A percentile compares a stretch with the other conserved stretches of the same genome.
These are phyloP conservation scores for Schizopygopsis pylzovi DNA, from an alignment of 2,797 vertebrate species.

Conservation along the genomic window DNA sequence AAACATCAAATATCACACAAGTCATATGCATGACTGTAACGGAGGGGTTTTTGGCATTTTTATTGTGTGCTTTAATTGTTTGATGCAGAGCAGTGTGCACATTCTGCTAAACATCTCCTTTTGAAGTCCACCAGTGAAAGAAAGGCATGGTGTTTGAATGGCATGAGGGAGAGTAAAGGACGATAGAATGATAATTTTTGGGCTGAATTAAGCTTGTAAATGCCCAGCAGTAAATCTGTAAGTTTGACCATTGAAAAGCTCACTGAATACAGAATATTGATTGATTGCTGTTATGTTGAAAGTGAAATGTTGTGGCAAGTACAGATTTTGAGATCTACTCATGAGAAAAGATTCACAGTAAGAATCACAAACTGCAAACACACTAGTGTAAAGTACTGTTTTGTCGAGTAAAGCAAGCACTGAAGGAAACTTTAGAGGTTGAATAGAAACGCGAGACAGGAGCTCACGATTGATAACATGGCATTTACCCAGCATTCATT, in stretches of 20 bases:
- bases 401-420: not conserved
- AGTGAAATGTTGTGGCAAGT: not conserved
- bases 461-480: slow-evolving; percentile 19
- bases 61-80: not conserved
- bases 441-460: not conserved
- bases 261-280: not conserved
- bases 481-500: not conserved
- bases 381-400: not conserved
- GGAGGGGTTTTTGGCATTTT: not conserved
- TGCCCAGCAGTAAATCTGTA: not conserved
- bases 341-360: not conserved
- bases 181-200: not conserved
- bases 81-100: not conserved
- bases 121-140: not conserved
- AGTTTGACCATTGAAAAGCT: not conserved
- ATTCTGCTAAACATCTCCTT: not conserved
- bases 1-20: not conserved
- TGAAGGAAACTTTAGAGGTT: not conserved
- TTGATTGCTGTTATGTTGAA: not conserved
- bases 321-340: not conserved
- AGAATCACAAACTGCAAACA: not conserved
- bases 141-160: not conserved
- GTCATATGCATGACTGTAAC: not conserved
- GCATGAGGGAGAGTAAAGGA: not conserved
- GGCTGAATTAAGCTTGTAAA: not conserved